Percentiles rank a stretch among this genome's conserved stretches.
Evolutionary conservation across 2,113 vertebrate species (phyloP).

Genomic region (Hymenochirus boettgeri): DNA sequence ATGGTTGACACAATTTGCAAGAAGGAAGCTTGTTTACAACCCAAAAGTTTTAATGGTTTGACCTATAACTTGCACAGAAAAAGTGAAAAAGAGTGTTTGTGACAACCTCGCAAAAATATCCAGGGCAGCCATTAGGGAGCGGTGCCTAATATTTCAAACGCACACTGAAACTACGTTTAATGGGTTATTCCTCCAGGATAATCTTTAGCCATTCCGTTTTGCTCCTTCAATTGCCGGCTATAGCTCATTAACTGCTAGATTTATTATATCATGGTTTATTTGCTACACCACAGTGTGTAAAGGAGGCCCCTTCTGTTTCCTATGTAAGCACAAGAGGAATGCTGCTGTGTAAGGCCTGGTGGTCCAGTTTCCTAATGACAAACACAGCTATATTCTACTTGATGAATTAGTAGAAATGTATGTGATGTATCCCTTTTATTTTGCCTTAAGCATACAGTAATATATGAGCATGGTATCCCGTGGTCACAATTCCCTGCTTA

Average conservation of each 20-base stretch:
- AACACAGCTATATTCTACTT: no score
- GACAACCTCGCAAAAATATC: constrained; percentile 20
- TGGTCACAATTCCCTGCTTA: no score
- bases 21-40: constrained; percentile 34
- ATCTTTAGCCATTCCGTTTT: neutral
- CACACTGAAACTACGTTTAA: constrained; percentile 5
- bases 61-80: constrained; percentile 37
- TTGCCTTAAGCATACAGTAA: no score
- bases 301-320: neutral
- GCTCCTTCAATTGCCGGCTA: neutral
- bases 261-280: neutral
- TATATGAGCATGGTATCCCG: no score
- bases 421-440: no score
- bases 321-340: neutral
- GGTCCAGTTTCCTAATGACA: neutral
- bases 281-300: neutral
- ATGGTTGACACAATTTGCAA: constrained; percentile 37
- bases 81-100: constrained; percentile 21
- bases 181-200: neutral
- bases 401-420: no score
- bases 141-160: constrained; percentile 29
- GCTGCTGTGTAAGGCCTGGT: neutral
- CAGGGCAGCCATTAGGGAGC: constrained; percentile 21
- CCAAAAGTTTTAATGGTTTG: constrained; percentile 41
- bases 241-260: neutral